Evolutionary conservation across 2,888 invertebrate species (phyloP).

Genomic region (Sesia bembeciformis): DNA sequence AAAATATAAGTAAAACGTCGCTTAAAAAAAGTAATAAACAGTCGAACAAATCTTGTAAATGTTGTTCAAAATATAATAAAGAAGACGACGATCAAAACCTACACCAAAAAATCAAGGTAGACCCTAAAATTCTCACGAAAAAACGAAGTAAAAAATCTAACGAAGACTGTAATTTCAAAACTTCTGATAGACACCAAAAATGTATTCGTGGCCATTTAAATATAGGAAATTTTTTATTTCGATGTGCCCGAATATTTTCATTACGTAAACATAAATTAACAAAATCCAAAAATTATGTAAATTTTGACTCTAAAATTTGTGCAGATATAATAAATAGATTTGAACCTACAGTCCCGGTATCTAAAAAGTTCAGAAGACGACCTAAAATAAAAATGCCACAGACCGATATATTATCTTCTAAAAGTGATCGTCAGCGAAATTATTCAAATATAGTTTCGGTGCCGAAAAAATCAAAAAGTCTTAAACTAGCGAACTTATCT

Average conservation of each 20-base stretch:
- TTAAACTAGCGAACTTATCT: too few relatives aligned
- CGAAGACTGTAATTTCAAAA: not conserved
- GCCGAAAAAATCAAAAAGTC: constrained; percentile 9
- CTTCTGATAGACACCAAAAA: not conserved
- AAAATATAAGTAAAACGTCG: constrained; percentile 16
- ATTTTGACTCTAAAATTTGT: not conserved
- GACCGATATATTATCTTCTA: constrained; percentile 3
- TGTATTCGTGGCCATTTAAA: not conserved
- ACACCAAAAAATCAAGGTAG: not conserved
- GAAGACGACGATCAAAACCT: not conserved
- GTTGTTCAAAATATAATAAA: not conserved
- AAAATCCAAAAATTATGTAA: not conserved
- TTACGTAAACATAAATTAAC: constrained; percentile 2
- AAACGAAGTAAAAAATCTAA: not conserved
- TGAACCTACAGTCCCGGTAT: not conserved
- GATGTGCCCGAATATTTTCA: constrained; percentile 4
- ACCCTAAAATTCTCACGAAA: not conserved
- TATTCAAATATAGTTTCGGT: not conserved
- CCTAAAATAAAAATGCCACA: not conserved
- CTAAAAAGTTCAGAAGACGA: not conserved
- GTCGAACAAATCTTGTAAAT: not conserved
- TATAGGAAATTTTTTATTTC: not conserved
- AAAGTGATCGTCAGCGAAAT: constrained; percentile 5
- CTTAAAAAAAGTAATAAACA: not conserved
- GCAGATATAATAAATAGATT: not conserved